Evolutionary conservation across 1,140 invertebrate genomes (phyloP), one percentile per base, ranked within the genome.

Genomic region (Cydia fagiglandana): DNA sequence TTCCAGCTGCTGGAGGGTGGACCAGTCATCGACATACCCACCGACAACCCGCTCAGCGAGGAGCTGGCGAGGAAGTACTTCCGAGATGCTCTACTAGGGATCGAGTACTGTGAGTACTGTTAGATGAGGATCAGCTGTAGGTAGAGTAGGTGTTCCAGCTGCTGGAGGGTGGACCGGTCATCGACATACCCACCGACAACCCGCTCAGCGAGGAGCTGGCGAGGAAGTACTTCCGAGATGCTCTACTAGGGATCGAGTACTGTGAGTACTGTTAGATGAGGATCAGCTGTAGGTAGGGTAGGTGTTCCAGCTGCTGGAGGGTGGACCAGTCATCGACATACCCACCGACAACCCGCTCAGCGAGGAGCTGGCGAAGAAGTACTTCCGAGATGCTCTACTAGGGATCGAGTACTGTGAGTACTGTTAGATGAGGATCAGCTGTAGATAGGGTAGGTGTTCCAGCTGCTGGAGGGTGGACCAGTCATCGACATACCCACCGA

Each of bases 151-250:
- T 97, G 64, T 98, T 98, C 91, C 97, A 98, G 87, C 93, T 97
- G 74, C 93, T 98, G 75, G 96, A 97, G 24, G 24, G 24, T 24
- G 88, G 94, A 0, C 97, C 98, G 86, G 97, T 99, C 24, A 94
- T 99, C 75, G 96, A 97, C 81, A 94, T 99, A 74, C 98, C 98
- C 0, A 98, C 97, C 0, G 95, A 96, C 41, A 95, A 95, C 45
- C 98, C 98, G 0, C 92, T 99, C 96, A 64, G 24, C 24, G 24
- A 24, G 2, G 24, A 24, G 24, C 24, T 24, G 24, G 96, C 98
- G 0, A 96, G 98, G 94, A 95, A 93, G 76, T 98, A 99, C 92
- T 99, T 99, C 90, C 94, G 98, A 75, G 98, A 99, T 84, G 96
- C 98, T 0, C 93, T 15, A 24, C 24, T 99, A 61, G 34, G 34